Percentiles rank a stretch among this genome's conserved stretches.
phyloP scores from a whole-genome alignment of 2,888 invertebrate species.

The Liodrosophila aerea region DNA sequence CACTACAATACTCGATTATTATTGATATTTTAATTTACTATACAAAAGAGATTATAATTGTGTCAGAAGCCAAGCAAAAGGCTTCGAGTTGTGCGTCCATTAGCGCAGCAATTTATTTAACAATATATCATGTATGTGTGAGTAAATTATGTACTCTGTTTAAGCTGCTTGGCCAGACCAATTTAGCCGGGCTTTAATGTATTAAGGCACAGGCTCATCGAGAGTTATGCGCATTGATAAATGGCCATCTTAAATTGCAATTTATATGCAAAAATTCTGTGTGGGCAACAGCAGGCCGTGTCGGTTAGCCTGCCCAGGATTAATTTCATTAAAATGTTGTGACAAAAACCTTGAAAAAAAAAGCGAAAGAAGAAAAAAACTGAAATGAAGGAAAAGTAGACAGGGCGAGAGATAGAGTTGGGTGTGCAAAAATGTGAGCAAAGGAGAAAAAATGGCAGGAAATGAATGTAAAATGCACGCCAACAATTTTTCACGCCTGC shows the following conservation, averaged over 20 bases:
- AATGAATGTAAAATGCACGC: conserved; percentile 56
- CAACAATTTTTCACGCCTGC: conserved; percentile 59
- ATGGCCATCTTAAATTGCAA: conserved; percentile 59
- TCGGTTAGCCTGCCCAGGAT: conserved; percentile 34
- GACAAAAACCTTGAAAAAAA: conserved; percentile 59
- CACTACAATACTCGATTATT: too few species aligned
- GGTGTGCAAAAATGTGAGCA: conserved; percentile 28
- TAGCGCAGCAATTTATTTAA: too few species aligned
- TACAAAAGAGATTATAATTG: too few species aligned
- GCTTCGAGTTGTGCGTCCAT: too few species aligned
- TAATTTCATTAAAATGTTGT: conserved; percentile 69
- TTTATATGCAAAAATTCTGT: conserved; percentile 54
- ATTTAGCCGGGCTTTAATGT: too few species aligned
- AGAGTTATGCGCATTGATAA: conserved; percentile 55
- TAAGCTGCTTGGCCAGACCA: too few species aligned
- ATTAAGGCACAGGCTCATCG: conserved; percentile 19
- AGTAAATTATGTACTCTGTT: too few species aligned
- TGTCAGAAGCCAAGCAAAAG: too few species aligned
- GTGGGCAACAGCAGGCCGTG: conserved; percentile 38
- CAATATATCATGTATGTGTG: too few species aligned
- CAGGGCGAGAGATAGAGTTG: conserved; percentile 13
- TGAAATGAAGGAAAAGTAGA: not conserved
- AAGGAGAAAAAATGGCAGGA: conserved; percentile 15
- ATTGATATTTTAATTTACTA: too few species aligned
- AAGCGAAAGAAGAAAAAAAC: too few species aligned